Base-by-base conservation (phyloP, 2,113 vertebrate species). In the Callaeas wilsoni region DNA sequence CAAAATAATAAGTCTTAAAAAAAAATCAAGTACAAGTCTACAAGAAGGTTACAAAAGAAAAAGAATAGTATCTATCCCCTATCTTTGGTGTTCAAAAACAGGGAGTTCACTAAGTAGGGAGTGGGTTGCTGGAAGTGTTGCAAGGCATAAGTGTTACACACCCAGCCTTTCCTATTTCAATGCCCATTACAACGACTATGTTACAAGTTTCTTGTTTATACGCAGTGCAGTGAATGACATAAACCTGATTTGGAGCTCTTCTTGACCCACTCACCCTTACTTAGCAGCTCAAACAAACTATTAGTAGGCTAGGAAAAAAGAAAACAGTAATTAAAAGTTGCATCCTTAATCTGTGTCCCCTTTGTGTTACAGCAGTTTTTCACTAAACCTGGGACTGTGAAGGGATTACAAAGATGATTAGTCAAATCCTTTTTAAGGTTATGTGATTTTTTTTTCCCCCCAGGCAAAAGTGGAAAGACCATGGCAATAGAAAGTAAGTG, bases 11-110 rank as follows among this genome's bases (percentile, higher is more conserved):
- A 97, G 84, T 84, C 82, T 93, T 91, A 25, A 69, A 65, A 95
- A 88, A 97, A 96, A 96, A 97, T 97, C 96, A 98, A 98, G 94
- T 97, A 98, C 93, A 97, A 97, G 92, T 97, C 98, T 98, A 98
- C 87, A 84, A 97, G 96, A 97, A 97, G 94, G 94, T 96, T 98
- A 94, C 80, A 83, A 97, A 89, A 80, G 84, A 93, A 96, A 96
- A 95, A 94, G 77, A 96, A 85, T 94, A 96, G 92, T 89, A 95
- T 97, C 94, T 97, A 98, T 97, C 95, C 97, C 97, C 94, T 98
- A 98, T 99, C 98, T 98, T 99, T 99, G 98, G 98, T 98, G 98
- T 98, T 96, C 97, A 97, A 97, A 96, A 98, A 97, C 91, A 96
- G 97, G 96, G 96, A 97, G 69, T 92, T 96, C 92, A 94, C 98